phyloP scores from a whole-genome alignment of 2,888 invertebrate species.

The Hyles lineata region DNA sequence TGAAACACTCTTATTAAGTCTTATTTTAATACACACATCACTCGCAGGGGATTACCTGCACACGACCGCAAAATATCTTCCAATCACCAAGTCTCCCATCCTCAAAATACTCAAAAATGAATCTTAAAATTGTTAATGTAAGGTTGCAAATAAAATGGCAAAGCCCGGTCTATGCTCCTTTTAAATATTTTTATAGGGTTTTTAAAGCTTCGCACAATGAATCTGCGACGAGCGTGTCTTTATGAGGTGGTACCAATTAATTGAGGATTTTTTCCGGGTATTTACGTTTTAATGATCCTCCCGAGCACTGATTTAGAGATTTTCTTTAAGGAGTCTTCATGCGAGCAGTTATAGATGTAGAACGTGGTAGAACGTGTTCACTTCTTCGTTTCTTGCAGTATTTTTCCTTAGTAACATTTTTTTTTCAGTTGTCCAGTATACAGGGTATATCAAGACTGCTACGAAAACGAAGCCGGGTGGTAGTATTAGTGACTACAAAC shows the following conservation, averaged over 20 bases:
- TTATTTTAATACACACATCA: constrained; percentile 27
- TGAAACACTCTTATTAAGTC: constrained; percentile 30
- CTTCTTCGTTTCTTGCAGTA: no score
- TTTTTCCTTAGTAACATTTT: no score
- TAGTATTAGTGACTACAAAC: no score
- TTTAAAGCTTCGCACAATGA: constrained; percentile 26
- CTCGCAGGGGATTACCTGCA: constrained; percentile 29
- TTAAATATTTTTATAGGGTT: constrained; percentile 17
- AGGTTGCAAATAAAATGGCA: neutral
- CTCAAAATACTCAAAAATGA: neutral
- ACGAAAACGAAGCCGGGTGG: no score
- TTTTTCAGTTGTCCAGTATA: no score
- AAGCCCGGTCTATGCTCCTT: neutral
- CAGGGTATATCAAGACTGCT: no score
- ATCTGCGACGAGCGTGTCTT: constrained; percentile 9
- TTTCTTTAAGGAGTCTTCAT: constrained; percentile 3
- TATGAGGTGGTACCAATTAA: constrained; percentile 40
- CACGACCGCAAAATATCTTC: constrained; percentile 29
- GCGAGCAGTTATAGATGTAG: neutral
- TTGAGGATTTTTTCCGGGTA: constrained; percentile 40
- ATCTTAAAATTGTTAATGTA: neutral
- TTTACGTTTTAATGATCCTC: constrained; percentile 37
- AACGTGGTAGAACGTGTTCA: neutral
- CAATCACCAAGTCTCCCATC: neutral
- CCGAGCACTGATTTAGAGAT: neutral